Percentiles rank a stretch among this genome's conserved stretches.
Conservation (phyloP, 2,888 invertebrate genomes). For the Synergus gifuensis region DNA sequence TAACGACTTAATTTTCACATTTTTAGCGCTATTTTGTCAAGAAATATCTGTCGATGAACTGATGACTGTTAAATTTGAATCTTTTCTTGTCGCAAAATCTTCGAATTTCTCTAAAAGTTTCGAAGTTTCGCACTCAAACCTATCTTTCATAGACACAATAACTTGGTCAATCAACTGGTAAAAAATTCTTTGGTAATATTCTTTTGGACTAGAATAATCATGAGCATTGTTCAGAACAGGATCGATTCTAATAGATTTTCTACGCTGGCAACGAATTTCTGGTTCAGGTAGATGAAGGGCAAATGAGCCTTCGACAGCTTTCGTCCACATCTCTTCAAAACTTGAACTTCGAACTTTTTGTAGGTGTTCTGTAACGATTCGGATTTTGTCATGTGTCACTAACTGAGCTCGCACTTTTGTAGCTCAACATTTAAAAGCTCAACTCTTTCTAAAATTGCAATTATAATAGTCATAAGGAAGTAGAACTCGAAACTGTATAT, state of each 20-base stretch:
- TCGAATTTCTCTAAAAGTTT: not conserved
- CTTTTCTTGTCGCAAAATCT: not conserved
- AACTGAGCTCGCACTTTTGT: conserved; percentile 51
- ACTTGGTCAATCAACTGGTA: not conserved
- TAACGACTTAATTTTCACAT: not conserved
- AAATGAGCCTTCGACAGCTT: conserved; percentile 5
- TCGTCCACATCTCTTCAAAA: conserved; percentile 32
- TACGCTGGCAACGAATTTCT: not conserved
- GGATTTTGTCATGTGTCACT: conserved; percentile 39
- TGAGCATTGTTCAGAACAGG: not conserved
- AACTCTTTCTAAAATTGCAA: conserved; percentile 31
- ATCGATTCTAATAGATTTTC: not conserved
- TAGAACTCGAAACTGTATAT: conserved; percentile 44
- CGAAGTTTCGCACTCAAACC: not conserved
- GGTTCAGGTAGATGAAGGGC: not conserved
- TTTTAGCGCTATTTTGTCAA: not conserved
- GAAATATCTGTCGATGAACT: conserved; percentile 3
- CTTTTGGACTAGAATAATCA: not conserved
- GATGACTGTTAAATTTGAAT: not conserved
- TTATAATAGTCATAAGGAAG: conserved; percentile 46
- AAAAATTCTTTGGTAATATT: not conserved
- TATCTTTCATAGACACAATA: not conserved
- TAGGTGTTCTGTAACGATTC: conserved; percentile 12
- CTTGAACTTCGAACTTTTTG: conserved; percentile 42
- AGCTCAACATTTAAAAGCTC: not conserved